Base-by-base conservation (phyloP, 2,888 invertebrate genomes). In the Dicycla oo region DNA sequence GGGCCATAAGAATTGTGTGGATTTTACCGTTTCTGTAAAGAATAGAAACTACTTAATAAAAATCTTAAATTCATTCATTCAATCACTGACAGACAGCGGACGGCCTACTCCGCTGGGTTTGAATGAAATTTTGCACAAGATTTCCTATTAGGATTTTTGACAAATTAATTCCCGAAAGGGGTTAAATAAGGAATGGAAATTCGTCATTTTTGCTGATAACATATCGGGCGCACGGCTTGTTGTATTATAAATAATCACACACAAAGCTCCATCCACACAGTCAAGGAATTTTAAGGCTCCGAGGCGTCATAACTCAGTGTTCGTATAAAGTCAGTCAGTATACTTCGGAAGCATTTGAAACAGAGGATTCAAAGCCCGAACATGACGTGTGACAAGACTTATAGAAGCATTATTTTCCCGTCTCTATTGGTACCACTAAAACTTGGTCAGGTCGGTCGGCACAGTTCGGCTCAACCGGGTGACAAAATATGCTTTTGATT, bases 1-100 rank as follows among this genome's bases (percentile, higher is more conserved):
- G 0, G 97, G 96, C 90, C 97, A 97, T 70, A 98, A 95, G 87
- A 98, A 98, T 82, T 97, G 96, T 84, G 97, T 97, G 10, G 97
- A 96, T 82, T 97, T 97, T 78, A 97, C 96, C 76, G 97, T 97
- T 93, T 98, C 98, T 98, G 92, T 5, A 95, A 94, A 38, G 38
- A 38, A 38, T 8, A 38, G 38, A 38, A 38, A 5, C 38, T 38
- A 38, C 38, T 8, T 38, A 38, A 38, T 38, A 38, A 6, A 38
- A 38, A 38, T 38, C 38, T 1, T 38, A 6, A 38, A 38, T 38
- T 38, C 38, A 38, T 38, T 38, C 38, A 38, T 38, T 38, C 7
- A 38, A 8, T 38, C 7, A 38, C 8, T 38, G 38, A 8, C 8
- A 38, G 38, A 38, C 38, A 38, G 1, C 38, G 38, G 0, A 38